phyloP scores from a whole-genome alignment of 2,797 vertebrate species.

The Propithecus deckenii region DNA sequence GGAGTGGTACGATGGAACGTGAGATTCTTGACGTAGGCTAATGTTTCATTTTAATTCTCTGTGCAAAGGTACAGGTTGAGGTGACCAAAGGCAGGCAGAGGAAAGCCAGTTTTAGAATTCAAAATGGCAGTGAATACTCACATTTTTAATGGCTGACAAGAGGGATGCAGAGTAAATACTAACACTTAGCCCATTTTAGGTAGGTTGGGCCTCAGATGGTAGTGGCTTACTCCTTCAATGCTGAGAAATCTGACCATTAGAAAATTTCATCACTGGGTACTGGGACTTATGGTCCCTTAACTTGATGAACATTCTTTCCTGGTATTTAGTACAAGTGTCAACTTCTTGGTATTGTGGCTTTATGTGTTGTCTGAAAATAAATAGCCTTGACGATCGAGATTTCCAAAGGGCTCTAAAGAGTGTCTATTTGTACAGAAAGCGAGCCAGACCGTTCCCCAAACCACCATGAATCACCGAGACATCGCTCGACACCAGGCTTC shows the following conservation, averaged over 20 bases:
- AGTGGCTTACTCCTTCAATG: not conserved
- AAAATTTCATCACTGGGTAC: not conserved
- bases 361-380: slow-evolving; percentile 16
- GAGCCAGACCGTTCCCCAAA: slow-evolving; percentile 83
- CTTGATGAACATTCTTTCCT: not conserved
- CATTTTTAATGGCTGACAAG: not conserved
- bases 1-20: not conserved
- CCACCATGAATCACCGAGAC: slow-evolving; percentile 90
- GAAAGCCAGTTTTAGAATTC: not conserved
- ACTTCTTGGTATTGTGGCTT: not conserved
- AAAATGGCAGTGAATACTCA: not conserved
- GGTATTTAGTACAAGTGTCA: not conserved
- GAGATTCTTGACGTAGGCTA: not conserved
- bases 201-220: not conserved
- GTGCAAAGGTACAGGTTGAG: not conserved
- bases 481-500: slow-evolving; percentile 92
- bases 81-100: not conserved
- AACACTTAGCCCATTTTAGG: not conserved
- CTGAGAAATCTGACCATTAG: not conserved
- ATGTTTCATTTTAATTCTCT: slow-evolving; percentile 9
- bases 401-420: slow-evolving; percentile 19
- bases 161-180: not conserved
- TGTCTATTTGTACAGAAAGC: slow-evolving; percentile 82
- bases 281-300: not conserved
- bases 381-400: not conserved